Evolutionary conservation across 2,113 vertebrate species (phyloP), one percentile per base, ranked within the genome.

Genomic region (Argyrosomus japonicus): DNA sequence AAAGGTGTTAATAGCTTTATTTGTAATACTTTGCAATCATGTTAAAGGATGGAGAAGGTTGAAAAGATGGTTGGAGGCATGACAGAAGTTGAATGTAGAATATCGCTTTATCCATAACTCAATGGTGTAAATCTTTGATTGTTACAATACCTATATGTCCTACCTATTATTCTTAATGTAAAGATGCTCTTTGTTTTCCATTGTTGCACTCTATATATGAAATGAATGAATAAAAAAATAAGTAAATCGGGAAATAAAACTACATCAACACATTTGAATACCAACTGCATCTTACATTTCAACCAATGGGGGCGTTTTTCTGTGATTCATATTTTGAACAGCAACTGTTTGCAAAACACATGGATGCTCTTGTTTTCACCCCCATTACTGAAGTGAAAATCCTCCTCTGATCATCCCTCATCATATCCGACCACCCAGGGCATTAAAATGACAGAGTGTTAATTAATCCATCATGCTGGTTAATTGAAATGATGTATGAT

Each of bases 401-500:
- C 75, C 79, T 84, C 81, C 62, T 75, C 78, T 68, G 84, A 89
- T 86, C 81, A 86, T 92, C 81, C 80, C 82, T 89, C 79, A 89
- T 90, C 89, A 91, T 86, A 87, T 77, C 63, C 82, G 62, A 84
- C 71, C 83, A 86, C 89, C 79, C 83, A 64, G 72, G 83, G 86
- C 84, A 89, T 92, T 93, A 93, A 94, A 88, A 93, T 94, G 89
- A 92, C 78, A 88, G 83, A 81, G 87, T 83, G 87, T 83, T 94
- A 93, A 95, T 95, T 87, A 95, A 95, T 95, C 91, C 93, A 94
- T 95, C 93, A 89, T 68, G 85, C 85, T 81, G 72, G 77, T 94
- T 95, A 95, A 96, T 94, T 92, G 93, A 94, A 94, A 93, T 94
- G 92, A 95, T 94, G 88, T 93, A 95, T 94, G 94, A 93, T 90